Conservation (phyloP, 2,113 vertebrate species). For the Nannobrachium achirus region DNA sequence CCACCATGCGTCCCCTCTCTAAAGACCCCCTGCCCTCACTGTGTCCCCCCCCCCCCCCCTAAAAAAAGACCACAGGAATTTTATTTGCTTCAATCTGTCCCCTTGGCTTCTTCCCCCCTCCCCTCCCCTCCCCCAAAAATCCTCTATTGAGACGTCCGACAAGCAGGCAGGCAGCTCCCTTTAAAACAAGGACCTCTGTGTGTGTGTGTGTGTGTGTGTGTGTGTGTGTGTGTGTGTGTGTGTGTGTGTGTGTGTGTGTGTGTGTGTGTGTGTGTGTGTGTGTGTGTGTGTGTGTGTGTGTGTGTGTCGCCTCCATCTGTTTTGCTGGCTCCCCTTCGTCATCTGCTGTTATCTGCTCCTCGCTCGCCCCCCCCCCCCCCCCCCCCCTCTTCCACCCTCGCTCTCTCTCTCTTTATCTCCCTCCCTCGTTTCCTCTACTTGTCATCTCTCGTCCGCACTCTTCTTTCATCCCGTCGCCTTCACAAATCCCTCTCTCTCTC, state of each 20-base stretch:
- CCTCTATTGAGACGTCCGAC: neutral
- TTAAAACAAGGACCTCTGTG: neutral
- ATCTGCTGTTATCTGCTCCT: neutral
- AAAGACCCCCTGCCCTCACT: too few relatives aligned
- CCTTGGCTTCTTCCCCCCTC: neutral
- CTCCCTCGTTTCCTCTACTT: conserved; percentile 3
- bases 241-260: too few relatives aligned
- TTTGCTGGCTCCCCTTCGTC: neutral
- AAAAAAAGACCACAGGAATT: too few relatives aligned
- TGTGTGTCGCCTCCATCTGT: neutral
- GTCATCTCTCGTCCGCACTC: neutral
- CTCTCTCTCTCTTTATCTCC: conserved; percentile 7
- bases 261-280: too few relatives aligned
- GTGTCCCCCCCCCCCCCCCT: too few relatives aligned
- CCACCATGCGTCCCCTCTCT: too few relatives aligned
- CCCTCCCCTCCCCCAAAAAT: neutral
- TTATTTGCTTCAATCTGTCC: neutral
- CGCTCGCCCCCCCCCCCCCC: neutral
- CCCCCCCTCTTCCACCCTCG: neutral
- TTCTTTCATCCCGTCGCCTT: neutral
- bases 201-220: neutral
- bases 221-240: neutral
- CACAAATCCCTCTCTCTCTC: neutral
- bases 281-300: too few relatives aligned
- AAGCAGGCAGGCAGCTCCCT: neutral